A percentile compares a stretch with the other conserved stretches of the same genome.
Evolutionary conservation across 1,140 invertebrate species (phyloP).

Genomic region (Antheraea mylitta): DNA sequence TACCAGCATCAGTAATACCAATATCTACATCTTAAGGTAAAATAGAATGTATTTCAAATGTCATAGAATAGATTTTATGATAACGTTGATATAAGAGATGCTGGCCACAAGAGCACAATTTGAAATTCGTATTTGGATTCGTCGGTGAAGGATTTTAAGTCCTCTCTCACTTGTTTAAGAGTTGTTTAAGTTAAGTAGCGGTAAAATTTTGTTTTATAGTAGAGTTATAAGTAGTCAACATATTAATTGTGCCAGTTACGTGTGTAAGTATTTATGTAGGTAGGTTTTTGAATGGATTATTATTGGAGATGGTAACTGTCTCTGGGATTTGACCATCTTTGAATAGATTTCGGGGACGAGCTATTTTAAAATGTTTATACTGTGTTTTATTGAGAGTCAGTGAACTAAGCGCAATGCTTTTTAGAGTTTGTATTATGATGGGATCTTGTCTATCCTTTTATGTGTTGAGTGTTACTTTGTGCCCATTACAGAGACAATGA

Average conservation of each 20-base stretch:
- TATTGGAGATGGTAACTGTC: constrained; percentile 25
- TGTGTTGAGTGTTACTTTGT: constrained; percentile 4
- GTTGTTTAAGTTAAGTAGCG: constrained; percentile 62
- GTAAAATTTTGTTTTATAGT: constrained; percentile 69
- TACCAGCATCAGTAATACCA: constrained; percentile 33
- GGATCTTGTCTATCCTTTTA: constrained; percentile 7
- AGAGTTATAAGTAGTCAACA: constrained; percentile 54
- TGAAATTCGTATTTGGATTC: constrained; percentile 73
- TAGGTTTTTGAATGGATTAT: constrained; percentile 31
- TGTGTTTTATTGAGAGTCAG: constrained; percentile 3
- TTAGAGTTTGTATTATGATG: constrained; percentile 8
- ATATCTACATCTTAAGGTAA: constrained; percentile 34
- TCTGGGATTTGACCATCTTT: constrained; percentile 23
- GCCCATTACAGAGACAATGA: constrained; percentile 15
- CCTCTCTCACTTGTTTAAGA: constrained; percentile 65
- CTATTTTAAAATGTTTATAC: constrained; percentile 7
- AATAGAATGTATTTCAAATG: constrained; percentile 39
- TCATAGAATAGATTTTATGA: constrained; percentile 48
- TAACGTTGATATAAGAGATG: constrained; percentile 28
- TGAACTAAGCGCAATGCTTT: constrained; percentile 4
- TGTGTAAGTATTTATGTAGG: constrained; percentile 23
- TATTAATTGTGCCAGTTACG: constrained; percentile 57
- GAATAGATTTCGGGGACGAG: constrained; percentile 6
- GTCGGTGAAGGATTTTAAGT: constrained; percentile 72
- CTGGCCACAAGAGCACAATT: constrained; percentile 61